phyloP scores from a whole-genome alignment of 2,113 vertebrate species.

The Laterallus jamaicensis region DNA sequence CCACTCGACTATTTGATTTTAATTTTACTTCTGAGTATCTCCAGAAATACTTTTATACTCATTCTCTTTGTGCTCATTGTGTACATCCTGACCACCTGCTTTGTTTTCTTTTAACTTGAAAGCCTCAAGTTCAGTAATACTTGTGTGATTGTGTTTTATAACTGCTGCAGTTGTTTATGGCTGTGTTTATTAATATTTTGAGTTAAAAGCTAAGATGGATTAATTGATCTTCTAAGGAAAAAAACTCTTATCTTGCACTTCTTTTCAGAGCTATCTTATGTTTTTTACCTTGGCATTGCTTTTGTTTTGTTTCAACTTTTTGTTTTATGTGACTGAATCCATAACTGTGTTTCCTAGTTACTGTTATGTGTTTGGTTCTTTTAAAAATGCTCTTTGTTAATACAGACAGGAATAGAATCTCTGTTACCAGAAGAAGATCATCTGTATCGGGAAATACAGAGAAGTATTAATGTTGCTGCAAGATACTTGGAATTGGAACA shows the following conservation, averaged over 20 bases:
- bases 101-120: not conserved
- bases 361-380: not conserved
- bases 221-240: not conserved
- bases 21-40: not conserved
- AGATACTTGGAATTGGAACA: slow-evolving; percentile 81
- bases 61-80: not conserved
- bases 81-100: not conserved
- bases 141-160: not conserved
- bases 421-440: slow-evolving; percentile 40
- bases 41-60: not conserved
- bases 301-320: not conserved
- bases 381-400: not conserved
- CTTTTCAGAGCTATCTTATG: not conserved
- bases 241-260: not conserved
- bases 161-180: not conserved
- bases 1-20: not conserved
- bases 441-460: slow-evolving; percentile 60
- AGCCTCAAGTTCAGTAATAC: not conserved
- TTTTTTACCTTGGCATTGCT: not conserved
- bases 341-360: not conserved
- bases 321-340: not conserved
- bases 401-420: slow-evolving; percentile 50
- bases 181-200: not conserved
- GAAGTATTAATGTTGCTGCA: slow-evolving; percentile 59
- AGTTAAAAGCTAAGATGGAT: not conserved